Evolutionary conservation across 2,113 vertebrate species (phyloP), one percentile per base, ranked within the genome.

Genomic region (Anhinga anhinga): DNA sequence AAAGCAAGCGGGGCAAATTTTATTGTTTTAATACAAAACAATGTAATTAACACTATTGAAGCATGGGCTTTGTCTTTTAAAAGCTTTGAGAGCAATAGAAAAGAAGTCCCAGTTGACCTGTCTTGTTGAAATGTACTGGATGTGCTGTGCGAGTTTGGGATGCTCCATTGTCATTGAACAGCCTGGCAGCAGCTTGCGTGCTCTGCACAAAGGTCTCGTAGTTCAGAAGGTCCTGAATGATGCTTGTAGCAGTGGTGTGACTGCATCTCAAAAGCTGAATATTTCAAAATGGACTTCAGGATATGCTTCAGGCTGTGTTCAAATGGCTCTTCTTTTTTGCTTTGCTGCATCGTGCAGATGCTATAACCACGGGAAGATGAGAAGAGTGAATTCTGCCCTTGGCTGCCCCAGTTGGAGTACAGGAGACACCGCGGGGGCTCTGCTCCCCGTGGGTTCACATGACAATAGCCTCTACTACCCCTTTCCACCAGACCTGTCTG

Each of bases 161-260:
- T 72, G 61, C 30, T 15, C 26, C 2, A 0, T 10, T 82, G 36
- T 11, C 49, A 9, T 3, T 50, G 42, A 44, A 11, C 27, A 81
- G n/a, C 27, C 42, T 1, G 1, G 30, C 12, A 73, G 25, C 16
- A 50, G 40, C 25, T 59, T 0, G 0, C 3, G 2, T 50, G 53
- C 70, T 44, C 49, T 38, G 34, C 58, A 32, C 40, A 25, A 44
- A 74, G 13, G 29, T 78, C 34, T 21, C 1, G 0, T 62, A 27
- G 22, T 38, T 78, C 9, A 22, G 3, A 52, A 5, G 36, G 34
- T n/a, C 45, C 23, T 62, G 65, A 42, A 13, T 26, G 50, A 32
- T 40, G 61, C 70, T 94, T 2, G 1, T n/a, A 36, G 71, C 27
- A 69, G 34, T 25, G 13, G 15, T 36, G 25, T 38, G 49, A 30